phyloP scores from a whole-genome alignment of 1,140 invertebrate species.

The Ectropis grisescens region DNA sequence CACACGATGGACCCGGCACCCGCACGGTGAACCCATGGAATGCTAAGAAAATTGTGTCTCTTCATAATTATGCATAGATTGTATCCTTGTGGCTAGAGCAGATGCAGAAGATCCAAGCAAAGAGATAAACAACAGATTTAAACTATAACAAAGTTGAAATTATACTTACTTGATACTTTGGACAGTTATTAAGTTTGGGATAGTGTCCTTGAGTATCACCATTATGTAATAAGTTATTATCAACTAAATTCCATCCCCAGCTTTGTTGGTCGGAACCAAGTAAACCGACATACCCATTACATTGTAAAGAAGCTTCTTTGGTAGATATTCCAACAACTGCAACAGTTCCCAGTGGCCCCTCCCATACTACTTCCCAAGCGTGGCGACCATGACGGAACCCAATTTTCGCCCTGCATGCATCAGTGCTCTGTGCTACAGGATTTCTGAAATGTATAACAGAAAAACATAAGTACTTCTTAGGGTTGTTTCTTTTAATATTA shows the following conservation, averaged over 20 bases:
- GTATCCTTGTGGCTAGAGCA: too few relatives aligned
- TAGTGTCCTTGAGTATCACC: conserved; percentile 96
- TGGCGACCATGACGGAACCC: conserved; percentile 94
- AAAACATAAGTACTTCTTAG: too few relatives aligned
- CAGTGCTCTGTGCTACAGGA: conserved; percentile 98
- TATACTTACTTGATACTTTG: conserved; percentile 91
- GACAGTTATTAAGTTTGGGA: conserved; percentile 95
- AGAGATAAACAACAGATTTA: too few relatives aligned
- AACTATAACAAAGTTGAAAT: too few relatives aligned
- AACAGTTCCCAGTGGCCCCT: conserved; percentile 96
- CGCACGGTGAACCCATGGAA: too few relatives aligned
- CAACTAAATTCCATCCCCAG: conserved; percentile 99
- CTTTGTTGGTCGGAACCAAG: conserved; percentile 96
- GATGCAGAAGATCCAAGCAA: too few relatives aligned
- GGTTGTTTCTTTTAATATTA: too few relatives aligned
- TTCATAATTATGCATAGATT: too few relatives aligned
- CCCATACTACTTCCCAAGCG: conserved; percentile 99
- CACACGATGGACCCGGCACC: too few relatives aligned
- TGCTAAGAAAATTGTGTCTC: too few relatives aligned
- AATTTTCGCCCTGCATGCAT: conserved; percentile 95
- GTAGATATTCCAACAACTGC: conserved; percentile 96
- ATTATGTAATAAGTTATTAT: conserved; percentile 97
- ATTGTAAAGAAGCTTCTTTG: conserved; percentile 90
- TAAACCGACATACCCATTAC: conserved; percentile 94
- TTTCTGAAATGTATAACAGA: conserved; percentile 73